These are phyloP conservation scores for Apis laboriosa DNA, from an alignment of 1,140 invertebrate species.

Conservation along the genomic window DNA sequence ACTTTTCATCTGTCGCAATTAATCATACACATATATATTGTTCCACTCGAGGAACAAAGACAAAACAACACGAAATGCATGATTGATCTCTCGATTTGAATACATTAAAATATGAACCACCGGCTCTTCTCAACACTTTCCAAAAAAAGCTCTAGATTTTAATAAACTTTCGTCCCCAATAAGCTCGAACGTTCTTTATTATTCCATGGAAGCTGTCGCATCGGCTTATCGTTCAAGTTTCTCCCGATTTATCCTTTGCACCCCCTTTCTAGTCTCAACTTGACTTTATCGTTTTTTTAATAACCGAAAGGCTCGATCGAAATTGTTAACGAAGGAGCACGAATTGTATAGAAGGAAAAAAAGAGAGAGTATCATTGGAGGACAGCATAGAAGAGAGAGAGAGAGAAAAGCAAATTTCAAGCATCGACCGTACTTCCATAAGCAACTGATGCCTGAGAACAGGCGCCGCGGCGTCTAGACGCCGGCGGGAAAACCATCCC, in stretches of 20 bases:
- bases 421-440: conserved; percentile 65
- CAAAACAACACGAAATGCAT: neutral
- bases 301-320: conserved; percentile 40
- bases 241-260: too few species aligned
- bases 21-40: neutral
- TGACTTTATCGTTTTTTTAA: conserved; percentile 25
- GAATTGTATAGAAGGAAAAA: neutral
- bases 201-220: neutral
- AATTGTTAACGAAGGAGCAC: conserved; percentile 43
- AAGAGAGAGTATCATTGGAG: neutral
- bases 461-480: conserved; percentile 65
- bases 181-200: conserved; percentile 26
- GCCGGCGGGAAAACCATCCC: conserved; percentile 43
- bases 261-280: neutral
- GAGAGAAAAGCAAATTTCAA: conserved; percentile 44
- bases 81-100: conserved; percentile 2
- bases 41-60: neutral
- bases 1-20: neutral
- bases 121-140: neutral
- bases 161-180: conserved; percentile 33
- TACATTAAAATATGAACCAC: neutral
- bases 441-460: conserved; percentile 63
- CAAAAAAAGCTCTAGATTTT: conserved; percentile 17
- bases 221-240: conserved; percentile 32
- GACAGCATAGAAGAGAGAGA: neutral